Conservation (phyloP, 2,797 vertebrate genomes). For the Apodemus agrarius region DNA sequence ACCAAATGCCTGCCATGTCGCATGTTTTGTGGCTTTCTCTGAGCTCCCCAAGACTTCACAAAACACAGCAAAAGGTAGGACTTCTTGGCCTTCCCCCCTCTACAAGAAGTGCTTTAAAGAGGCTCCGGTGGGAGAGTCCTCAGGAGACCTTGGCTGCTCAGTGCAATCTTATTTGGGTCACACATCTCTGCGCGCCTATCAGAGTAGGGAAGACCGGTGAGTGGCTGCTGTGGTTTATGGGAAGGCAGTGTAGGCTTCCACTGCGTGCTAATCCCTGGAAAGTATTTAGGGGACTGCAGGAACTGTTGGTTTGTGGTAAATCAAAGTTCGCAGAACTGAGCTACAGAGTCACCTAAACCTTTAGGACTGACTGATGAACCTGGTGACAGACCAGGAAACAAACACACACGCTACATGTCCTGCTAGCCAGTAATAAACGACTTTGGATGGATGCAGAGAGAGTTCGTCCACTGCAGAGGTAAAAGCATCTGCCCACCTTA, state of each 20-base stretch:
- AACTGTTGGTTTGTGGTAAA: conserved; percentile 89
- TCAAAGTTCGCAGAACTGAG: conserved; percentile 79
- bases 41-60: background rate
- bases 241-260: conserved; percentile 86
- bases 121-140: conserved; percentile 57
- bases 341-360: conserved; percentile 82
- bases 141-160: conserved; percentile 30
- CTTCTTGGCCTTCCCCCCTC: background rate
- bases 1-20: background rate
- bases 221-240: conserved; percentile 83
- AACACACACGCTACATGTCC: conserved; percentile 52
- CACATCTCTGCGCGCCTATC: conserved; percentile 52
- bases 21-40: conserved; percentile 5
- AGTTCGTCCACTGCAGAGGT: background rate
- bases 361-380: conserved; percentile 75
- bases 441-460: conserved; percentile 41
- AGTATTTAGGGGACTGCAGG: conserved; percentile 86
- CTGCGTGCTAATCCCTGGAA: conserved; percentile 88
- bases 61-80: background rate
- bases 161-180: conserved; percentile 63
- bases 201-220: conserved; percentile 75
- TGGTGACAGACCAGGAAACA: conserved; percentile 61
- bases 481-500: conserved; percentile 62
- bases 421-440: conserved; percentile 60
- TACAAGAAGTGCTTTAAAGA: conserved; percentile 70